Evolutionary conservation across 1,140 invertebrate genomes (phyloP), one percentile per base, ranked within the genome.

Genomic region (Danaus plexippus): DNA sequence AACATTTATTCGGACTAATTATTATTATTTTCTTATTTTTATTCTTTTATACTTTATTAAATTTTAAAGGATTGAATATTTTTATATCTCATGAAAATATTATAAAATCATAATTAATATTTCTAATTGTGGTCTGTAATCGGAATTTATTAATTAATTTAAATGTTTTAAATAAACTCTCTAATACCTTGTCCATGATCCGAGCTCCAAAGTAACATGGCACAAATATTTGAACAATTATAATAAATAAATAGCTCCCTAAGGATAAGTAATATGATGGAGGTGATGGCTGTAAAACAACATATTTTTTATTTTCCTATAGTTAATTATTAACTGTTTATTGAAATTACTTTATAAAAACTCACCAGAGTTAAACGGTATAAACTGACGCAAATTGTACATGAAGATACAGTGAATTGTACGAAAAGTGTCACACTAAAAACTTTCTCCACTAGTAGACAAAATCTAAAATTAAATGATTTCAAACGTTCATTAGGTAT

Each of bases 351-450:
- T 9, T 45, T n/a, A 2, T n/a, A 32, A 46, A 12, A 15, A 69
- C 70, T 72, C 64, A 82, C 79, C 71, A 79, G 56, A n/a, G 77
- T 80, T 50, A 82, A 77, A 55, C 77, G 67, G 55, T 80, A 79
- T 10, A 84, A 54, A 43, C 69, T 73, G 42, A 76, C 67, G 46
- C 81, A 85, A 57, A 80, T 75, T 12, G 80, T 72, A 47, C 66
- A 72, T 11, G 79, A 79, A 4, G 74, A 67, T 46, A 76, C 62
- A 52, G 72, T 63, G 12, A 82, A 79, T 59, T 82, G 73, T 10
- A 75, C 56, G 64, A 85, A 78, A 9, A 82, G 41, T 22, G 66
- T 71, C 9, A 73, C 11, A 51, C 70, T 75, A 51, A 84, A 84
- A 9, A 73, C 64, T 41, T 74, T 62, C 65, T 81, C 66, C 5